A percentile compares a stretch with the other conserved stretches of the same genome.
Evolutionary conservation across 2,888 invertebrate species (phyloP).

Genomic region (Eupithecia exiguata): DNA sequence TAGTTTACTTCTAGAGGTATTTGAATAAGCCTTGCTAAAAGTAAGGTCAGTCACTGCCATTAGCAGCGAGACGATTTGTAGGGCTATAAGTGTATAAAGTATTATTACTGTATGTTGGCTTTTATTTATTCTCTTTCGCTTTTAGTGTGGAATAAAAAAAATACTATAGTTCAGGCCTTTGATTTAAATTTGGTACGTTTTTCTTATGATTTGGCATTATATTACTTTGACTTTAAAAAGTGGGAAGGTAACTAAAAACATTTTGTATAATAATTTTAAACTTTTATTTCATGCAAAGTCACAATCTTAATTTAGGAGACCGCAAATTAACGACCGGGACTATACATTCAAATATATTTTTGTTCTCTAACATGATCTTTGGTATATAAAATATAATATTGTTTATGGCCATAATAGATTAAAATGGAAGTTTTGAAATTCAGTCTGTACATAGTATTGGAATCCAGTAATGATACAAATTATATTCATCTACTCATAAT

Average conservation of each 20-base stretch:
- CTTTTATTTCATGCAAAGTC: slow-evolving; percentile 64
- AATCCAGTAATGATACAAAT: slow-evolving; percentile 52
- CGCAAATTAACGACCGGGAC: slow-evolving; percentile 6
- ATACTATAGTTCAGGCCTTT: slow-evolving; percentile 16
- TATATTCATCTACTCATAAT: slow-evolving; percentile 45
- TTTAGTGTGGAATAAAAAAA: slow-evolving; percentile 41
- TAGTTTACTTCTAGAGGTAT: slow-evolving; percentile 51
- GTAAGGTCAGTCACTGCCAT: slow-evolving; percentile 26
- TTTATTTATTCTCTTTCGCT: slow-evolving; percentile 47
- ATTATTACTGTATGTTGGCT: slow-evolving; percentile 54
- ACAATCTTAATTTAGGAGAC: not conserved
- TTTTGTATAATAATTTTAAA: slow-evolving; percentile 42
- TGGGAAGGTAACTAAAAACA: not conserved
- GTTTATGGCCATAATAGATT: slow-evolving; percentile 72
- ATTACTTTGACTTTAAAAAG: not conserved
- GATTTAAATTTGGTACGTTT: slow-evolving; percentile 1
- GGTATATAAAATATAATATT: slow-evolving; percentile 78
- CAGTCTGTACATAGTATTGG: slow-evolving; percentile 61
- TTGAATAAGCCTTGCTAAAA: slow-evolving; percentile 14
- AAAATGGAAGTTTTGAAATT: slow-evolving; percentile 65
- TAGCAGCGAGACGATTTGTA: slow-evolving; percentile 9
- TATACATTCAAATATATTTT: slow-evolving; percentile 65
- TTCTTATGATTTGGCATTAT: not conserved
- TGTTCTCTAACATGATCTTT: slow-evolving; percentile 77
- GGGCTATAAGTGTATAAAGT: slow-evolving; percentile 40